Evolutionary conservation across 53 echinoderm and acorn worm species (phyloP), one percentile per base, ranked within the genome.

Genomic region (Luidia sarsii): DNA sequence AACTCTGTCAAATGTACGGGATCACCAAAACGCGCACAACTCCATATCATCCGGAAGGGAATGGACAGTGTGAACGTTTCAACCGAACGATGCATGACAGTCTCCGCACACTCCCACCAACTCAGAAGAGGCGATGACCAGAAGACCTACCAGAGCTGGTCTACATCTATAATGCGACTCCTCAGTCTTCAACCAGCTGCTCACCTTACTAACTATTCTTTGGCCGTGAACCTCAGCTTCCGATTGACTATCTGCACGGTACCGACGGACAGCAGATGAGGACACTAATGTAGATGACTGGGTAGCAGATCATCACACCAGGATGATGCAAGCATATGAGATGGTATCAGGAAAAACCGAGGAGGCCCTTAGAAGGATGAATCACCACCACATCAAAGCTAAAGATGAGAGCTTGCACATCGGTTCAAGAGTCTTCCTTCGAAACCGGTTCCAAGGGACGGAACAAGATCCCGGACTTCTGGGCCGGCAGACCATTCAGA

Each of bases 391-490:
- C 57, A 46, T 39, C 7, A 57, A 7, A 1, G 84, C 74, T 4
- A 39, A 61, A 30, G 62, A 71, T 38, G 43, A 59, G 31, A 64
- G 33, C n/a, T 25, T 84, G 1, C 27, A 19, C 10, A 28, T 84
- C 32, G 84, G 84, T 19, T 39, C 84, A 2, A 84, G 72, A 28
- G 84, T 73, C 4, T 83, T n/a, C 69, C 39, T 45, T 13, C 45
- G 45, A 7, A 7, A 45, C 13, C 13, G 45, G 13, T 7, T 45
- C 45, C 45, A 9, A 9, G n/a, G 88, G 73, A 21, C 27, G 82
- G 14, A 71, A 82, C 43, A 86, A 86, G 55, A 77, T 87, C 16
- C 82, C 71, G 35, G 88, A 87, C 57, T 19, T 19, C 23, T 88
- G 88, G 88, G 7, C 15, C 16, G 49, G 65, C 43, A 86, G 31